Evolutionary conservation across 1,140 invertebrate species (phyloP).

Genomic region (Chironomus striatipennis): DNA sequence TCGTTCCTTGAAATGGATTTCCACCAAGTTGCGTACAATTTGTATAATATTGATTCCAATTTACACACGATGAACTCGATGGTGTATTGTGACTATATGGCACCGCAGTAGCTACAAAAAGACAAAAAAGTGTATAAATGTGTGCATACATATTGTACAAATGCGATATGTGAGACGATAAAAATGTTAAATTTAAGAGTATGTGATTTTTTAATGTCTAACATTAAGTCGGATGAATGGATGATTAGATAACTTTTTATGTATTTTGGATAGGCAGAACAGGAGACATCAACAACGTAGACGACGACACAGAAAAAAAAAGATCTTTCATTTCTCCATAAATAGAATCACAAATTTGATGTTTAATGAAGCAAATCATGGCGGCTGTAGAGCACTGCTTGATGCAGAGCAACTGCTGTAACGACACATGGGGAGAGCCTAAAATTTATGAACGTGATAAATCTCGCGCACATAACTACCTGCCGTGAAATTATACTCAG

Average conservation of each 20-base stretch:
- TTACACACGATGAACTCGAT: conserved; percentile 72
- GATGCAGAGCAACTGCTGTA: neutral
- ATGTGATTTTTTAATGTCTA: conserved; percentile 11
- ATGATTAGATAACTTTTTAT: neutral
- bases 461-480: neutral
- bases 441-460: neutral
- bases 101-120: conserved; percentile 38
- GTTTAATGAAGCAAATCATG: conserved; percentile 7
- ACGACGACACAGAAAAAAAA: neutral
- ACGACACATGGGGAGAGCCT: neutral
- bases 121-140: neutral
- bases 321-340: neutral
- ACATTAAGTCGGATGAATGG: neutral
- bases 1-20: conserved; percentile 98
- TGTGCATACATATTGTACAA: too few relatives aligned
- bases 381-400: neutral
- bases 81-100: conserved; percentile 44
- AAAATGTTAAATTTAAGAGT: neutral
- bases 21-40: conserved; percentile 83
- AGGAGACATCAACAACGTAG: neutral
- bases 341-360: conserved; percentile 14
- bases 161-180: neutral
- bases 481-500: conserved; percentile 12
- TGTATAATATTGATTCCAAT: conserved; percentile 99
- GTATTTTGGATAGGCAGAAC: too few relatives aligned